A percentile compares a stretch with the other conserved stretches of the same genome.
These are phyloP conservation scores for Benthosema pterotum DNA, from an alignment of 2,797 vertebrate species.

Conservation along the genomic window DNA sequence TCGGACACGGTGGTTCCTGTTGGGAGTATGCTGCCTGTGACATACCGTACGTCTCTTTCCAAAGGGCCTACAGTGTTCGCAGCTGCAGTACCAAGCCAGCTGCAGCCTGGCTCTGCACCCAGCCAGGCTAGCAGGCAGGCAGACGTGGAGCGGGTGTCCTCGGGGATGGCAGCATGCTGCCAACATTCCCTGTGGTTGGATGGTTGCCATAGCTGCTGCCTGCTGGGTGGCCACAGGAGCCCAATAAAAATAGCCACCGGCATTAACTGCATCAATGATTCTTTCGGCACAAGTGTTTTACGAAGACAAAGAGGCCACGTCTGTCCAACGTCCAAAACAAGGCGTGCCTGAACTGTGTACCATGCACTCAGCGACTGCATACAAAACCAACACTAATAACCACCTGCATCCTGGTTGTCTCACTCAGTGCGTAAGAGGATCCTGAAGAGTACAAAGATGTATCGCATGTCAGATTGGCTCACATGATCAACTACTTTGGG, in stretches of 20 bases:
- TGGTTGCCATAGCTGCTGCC: slow-evolving; percentile 55
- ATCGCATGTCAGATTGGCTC: no score
- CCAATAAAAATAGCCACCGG: slow-evolving; percentile 39
- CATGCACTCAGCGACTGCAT: not conserved
- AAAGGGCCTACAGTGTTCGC: slow-evolving; percentile 31
- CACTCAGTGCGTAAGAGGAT: slow-evolving; percentile 1
- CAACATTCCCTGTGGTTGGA: slow-evolving; percentile 27
- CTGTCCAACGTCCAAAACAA: slow-evolving; percentile 21
- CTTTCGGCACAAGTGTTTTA: not conserved
- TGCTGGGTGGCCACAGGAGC: slow-evolving; percentile 32
- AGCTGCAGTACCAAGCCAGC: slow-evolving; percentile 39
- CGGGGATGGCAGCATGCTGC: slow-evolving; percentile 25
- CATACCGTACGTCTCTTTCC: slow-evolving; percentile 4
- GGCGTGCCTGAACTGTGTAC: not conserved
- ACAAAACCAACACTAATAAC: slow-evolving; percentile 6
- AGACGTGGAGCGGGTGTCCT: slow-evolving; percentile 15
- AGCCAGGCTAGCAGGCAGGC: slow-evolving; percentile 20
- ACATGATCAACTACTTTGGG: no score
- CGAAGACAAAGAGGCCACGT: not conserved
- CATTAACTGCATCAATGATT: not conserved
- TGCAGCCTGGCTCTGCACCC: slow-evolving; percentile 8
- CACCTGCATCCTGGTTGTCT: slow-evolving; percentile 1
- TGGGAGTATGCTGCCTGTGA: not conserved
- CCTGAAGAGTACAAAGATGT: not conserved
- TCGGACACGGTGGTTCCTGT: not conserved